Conservation (phyloP, 2,113 vertebrate genomes). For the Lamprotornis superbus region DNA sequence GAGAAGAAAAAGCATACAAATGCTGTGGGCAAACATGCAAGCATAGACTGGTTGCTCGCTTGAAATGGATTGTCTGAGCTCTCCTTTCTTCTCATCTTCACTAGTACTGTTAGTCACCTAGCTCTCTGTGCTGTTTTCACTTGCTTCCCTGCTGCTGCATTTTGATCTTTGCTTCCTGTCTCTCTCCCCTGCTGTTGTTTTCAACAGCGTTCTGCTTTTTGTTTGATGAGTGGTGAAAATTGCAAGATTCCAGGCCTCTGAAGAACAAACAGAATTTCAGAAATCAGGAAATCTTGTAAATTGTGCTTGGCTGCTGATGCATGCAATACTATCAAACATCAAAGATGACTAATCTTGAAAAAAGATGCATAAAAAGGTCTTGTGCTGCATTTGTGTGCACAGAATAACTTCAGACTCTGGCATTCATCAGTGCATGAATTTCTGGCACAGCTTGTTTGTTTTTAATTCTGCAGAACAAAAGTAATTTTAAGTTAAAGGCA, state of each 20-base stretch:
- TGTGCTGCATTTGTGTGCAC: not conserved
- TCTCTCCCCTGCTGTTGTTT: not conserved
- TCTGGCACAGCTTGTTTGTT: not conserved
- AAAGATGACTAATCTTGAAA: not conserved
- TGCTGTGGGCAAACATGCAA: not conserved
- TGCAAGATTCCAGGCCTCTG: not conserved
- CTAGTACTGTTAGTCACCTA: not conserved
- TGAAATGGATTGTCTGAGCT: not conserved
- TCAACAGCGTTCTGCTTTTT: not conserved
- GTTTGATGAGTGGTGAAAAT: not conserved
- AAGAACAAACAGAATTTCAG: not conserved
- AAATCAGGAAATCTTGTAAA: not conserved
- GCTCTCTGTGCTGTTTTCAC: not conserved
- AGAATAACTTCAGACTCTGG: not conserved
- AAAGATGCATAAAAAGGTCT: not conserved
- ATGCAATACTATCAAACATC: not conserved
- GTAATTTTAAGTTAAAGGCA: not conserved
- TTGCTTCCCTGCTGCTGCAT: not conserved
- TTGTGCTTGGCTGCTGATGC: not conserved
- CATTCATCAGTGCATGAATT: not conserved
- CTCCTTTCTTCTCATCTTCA: not conserved
- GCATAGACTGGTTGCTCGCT: not conserved
- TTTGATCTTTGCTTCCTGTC: conserved; percentile 27
- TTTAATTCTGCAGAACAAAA: conserved; percentile 17
- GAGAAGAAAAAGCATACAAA: not conserved